Percentiles rank a stretch among this genome's conserved stretches.
phyloP scores from a whole-genome alignment of 2,113 vertebrate species.

The Dunckerocampus dactyliophorus region DNA sequence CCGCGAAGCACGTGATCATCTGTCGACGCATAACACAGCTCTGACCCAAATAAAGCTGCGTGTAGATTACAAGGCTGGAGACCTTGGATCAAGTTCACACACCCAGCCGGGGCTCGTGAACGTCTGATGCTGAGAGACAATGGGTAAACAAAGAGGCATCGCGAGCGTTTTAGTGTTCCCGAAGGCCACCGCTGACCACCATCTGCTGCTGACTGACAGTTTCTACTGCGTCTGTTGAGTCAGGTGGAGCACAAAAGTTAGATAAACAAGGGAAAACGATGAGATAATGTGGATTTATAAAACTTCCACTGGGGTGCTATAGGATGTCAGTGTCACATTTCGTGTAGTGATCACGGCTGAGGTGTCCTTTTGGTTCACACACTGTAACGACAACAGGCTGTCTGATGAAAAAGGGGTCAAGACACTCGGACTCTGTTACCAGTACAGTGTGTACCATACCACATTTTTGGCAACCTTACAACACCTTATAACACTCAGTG shows the following conservation, averaged over 20 bases:
- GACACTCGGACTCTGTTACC: too few relatives aligned
- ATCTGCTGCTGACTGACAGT: too few relatives aligned
- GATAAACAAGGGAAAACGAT: background rate
- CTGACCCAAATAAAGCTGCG: slow-evolving; percentile 46
- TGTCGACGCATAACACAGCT: slow-evolving; percentile 9
- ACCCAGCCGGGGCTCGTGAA: slow-evolving; percentile 1
- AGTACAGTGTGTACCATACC: too few relatives aligned
- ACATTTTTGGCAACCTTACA: too few relatives aligned
- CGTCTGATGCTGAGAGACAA: slow-evolving; percentile 9
- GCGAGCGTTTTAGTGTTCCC: background rate
- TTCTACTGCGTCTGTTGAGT: too few relatives aligned
- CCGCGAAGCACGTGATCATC: slow-evolving; percentile 11
- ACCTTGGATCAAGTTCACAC: slow-evolving; percentile 44
- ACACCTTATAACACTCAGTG: too few relatives aligned
- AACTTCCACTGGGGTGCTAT: background rate
- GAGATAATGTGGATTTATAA: slow-evolving; percentile 3
- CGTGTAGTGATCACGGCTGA: background rate
- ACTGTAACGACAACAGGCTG: too few relatives aligned
- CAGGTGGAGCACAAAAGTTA: too few relatives aligned
- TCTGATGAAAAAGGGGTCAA: too few relatives aligned
- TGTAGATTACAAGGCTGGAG: slow-evolving; percentile 42
- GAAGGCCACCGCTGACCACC: background rate
- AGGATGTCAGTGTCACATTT: background rate
- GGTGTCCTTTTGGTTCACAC: background rate
- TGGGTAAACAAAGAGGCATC: slow-evolving; percentile 1